phyloP scores from a whole-genome alignment of 2,888 invertebrate genomes.

The Criorhina ranunculi region DNA sequence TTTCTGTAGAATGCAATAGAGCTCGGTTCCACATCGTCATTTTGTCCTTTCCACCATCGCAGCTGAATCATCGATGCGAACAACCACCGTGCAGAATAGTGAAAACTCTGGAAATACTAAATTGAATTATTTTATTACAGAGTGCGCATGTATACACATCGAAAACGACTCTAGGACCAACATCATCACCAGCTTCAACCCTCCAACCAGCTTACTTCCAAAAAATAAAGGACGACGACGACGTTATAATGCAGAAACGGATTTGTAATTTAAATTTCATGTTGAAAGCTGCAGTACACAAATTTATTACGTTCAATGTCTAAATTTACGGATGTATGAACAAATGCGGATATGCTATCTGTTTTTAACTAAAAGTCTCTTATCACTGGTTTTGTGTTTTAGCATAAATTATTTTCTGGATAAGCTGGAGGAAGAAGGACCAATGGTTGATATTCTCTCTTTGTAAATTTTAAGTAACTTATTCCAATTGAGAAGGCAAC shows the following conservation, averaged over 20 bases:
- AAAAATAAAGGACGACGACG: slow-evolving; percentile 56
- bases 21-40: slow-evolving; percentile 48
- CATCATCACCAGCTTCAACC: slow-evolving; percentile 22
- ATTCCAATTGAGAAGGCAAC: no score
- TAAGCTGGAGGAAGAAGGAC: not conserved
- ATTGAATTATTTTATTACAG: slow-evolving; percentile 73
- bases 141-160: slow-evolving; percentile 48
- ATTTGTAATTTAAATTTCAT: slow-evolving; percentile 75
- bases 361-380: slow-evolving; percentile 35
- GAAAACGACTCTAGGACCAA: slow-evolving; percentile 18
- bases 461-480: no score
- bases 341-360: slow-evolving; percentile 61
- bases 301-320: slow-evolving; percentile 66
- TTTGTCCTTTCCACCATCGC: slow-evolving; percentile 4
- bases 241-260: slow-evolving; percentile 60
- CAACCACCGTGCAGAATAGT: slow-evolving; percentile 42
- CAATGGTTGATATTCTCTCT: no score
- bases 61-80: slow-evolving; percentile 33
- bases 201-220: slow-evolving; percentile 25
- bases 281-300: slow-evolving; percentile 69
- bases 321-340: slow-evolving; percentile 67
- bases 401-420: slow-evolving; percentile 55
- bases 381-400: slow-evolving; percentile 39
- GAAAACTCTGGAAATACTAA: slow-evolving; percentile 68
- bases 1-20: slow-evolving; percentile 66